Evolutionary conservation across 2,113 vertebrate genomes (phyloP).

Genomic region (Pelusios castaneus): DNA sequence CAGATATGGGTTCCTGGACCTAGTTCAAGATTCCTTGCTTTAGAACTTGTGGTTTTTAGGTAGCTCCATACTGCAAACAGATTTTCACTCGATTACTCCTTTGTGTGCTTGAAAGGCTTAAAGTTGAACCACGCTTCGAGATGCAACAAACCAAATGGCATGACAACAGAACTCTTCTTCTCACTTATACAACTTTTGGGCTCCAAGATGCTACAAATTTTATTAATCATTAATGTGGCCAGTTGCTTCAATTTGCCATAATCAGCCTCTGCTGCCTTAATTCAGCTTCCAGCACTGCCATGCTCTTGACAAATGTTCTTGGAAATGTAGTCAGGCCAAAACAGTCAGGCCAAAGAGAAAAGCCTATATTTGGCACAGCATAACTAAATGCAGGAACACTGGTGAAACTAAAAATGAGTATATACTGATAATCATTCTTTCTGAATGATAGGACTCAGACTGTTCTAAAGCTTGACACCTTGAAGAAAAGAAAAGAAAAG

Average conservation of each 20-base stretch:
- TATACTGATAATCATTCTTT: background rate
- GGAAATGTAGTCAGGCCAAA: background rate
- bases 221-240: background rate
- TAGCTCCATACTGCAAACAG: background rate
- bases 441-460: background rate
- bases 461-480: background rate
- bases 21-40: background rate
- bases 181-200: background rate
- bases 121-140: background rate
- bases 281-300: background rate
- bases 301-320: background rate
- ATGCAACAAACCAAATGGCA: background rate
- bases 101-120: background rate
- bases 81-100: background rate
- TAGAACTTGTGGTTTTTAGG: background rate
- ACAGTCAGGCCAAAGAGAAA: background rate
- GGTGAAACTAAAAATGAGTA: background rate
- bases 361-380: background rate
- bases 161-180: background rate
- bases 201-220: background rate
- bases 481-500: background rate
- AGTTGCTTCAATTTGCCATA: background rate
- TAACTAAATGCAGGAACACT: background rate
- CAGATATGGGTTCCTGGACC: background rate
- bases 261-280: background rate